Evolutionary conservation across 2,797 vertebrate species (phyloP).

Genomic region (Pterois miles): DNA sequence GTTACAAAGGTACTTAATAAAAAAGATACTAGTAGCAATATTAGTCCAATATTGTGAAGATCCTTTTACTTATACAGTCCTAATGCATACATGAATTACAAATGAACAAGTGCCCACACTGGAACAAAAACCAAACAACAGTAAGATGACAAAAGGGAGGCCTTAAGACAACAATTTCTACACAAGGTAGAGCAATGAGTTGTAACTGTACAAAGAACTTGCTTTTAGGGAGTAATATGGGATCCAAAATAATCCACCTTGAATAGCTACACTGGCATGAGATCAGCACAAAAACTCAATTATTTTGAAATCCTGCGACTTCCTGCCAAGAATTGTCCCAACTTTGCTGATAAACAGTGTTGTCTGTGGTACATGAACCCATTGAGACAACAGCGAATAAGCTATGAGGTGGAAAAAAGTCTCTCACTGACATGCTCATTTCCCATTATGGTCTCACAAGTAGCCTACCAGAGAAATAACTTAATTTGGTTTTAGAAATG

Average conservation of each 20-base stretch:
- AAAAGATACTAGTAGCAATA: constrained; percentile 75
- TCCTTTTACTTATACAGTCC: constrained; percentile 74
- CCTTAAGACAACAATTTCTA: constrained; percentile 67
- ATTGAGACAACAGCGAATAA: constrained; percentile 44
- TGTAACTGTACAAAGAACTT: constrained; percentile 59
- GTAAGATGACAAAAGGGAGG: constrained; percentile 68
- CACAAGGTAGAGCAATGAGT: constrained; percentile 51
- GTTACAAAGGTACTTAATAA: constrained; percentile 78
- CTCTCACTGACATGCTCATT: constrained; percentile 64
- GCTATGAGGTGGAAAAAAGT: constrained; percentile 16
- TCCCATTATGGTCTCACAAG: constrained; percentile 57
- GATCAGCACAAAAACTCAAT: constrained; percentile 10
- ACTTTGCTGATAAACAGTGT: constrained; percentile 7
- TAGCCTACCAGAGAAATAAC: constrained; percentile 57
- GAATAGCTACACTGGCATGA: constrained; percentile 27
- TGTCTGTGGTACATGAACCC: constrained; percentile 25
- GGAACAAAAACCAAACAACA: constrained; percentile 59
- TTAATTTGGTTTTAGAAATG: constrained; percentile 58
- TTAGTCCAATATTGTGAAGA: constrained; percentile 71
- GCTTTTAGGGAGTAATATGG: constrained; percentile 28
- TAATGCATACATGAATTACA: constrained; percentile 77
- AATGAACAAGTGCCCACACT: constrained; percentile 68
- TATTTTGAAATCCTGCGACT: not conserved
- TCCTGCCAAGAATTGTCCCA: constrained; percentile 16
- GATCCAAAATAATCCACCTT: constrained; percentile 3